Evolutionary conservation across 2,888 invertebrate genomes (phyloP), one percentile per base, ranked within the genome.

Genomic region (Melieria picta): DNA sequence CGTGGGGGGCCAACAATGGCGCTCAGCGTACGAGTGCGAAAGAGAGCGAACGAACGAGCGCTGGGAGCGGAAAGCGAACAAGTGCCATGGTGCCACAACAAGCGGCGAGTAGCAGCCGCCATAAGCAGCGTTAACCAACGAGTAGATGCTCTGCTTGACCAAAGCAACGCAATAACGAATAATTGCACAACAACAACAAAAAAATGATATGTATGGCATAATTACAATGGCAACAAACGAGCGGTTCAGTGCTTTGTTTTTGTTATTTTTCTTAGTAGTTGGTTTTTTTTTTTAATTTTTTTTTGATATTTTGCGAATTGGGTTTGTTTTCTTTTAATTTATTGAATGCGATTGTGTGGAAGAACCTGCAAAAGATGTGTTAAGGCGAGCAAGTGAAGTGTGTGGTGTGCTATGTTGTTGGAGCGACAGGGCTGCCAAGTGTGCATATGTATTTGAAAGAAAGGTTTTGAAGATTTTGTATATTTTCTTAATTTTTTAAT

Each of bases 401-500:
- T 30, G 30, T 30, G 30, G 30, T 30, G 30, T 30, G 30, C 30
- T 30, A 30, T 30, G 30, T 30, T 30, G 30, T 30, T 30, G 30
- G 11, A 52, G 65, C 68, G 68, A 71, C 66, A 69, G 74, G 70
- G 74, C 72, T 72, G 75, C 76, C 76, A 74, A 65, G 70, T 72
- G 68, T 72, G 52, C 13, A 13, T 78, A n/a, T n/a, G n/a, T n/a
- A 76, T 63, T 11, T 55, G 52, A 11, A 70, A 70, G 50, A 1
- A 10, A 50, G 11, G 13, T 52, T 52, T 52, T 52, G 52, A 10
- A 52, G 52, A 7, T 11, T 52, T 52, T 7, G n/a, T 4, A 52
- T 16, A 16, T 16, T 16, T 16, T 16, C 1, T 16, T 48, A 48
- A 48, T 10, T 48, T 16, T 16, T 16, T 48, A 48, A 48, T 10